Percentiles rank a stretch among this genome's conserved stretches.
These are phyloP conservation scores for Tinamus guttatus DNA, from an alignment of 2,113 vertebrate genomes.

Conservation along the genomic window DNA sequence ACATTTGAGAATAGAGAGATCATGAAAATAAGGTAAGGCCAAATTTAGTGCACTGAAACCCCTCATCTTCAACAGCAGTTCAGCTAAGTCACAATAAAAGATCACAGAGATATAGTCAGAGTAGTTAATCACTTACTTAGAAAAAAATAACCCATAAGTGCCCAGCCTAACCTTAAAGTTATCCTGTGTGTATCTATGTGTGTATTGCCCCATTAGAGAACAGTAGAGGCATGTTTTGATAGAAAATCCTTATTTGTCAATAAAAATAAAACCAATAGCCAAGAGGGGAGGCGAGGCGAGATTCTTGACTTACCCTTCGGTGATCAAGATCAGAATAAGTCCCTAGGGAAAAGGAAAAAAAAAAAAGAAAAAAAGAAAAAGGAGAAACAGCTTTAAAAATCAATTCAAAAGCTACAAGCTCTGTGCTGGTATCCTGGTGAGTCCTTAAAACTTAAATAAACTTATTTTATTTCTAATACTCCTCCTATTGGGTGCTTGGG, in stretches of 20 bases:
- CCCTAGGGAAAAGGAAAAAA: neutral
- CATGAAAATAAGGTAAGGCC: neutral
- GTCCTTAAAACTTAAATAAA: too few species aligned
- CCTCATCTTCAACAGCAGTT: neutral
- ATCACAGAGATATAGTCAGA: neutral
- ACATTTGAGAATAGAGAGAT: neutral
- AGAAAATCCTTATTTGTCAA: neutral
- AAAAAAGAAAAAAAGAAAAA: too few species aligned
- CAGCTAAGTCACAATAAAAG: neutral
- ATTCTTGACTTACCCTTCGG: neutral
- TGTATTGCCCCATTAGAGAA: neutral
- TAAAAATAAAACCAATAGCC: neutral
- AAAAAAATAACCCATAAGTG: neutral
- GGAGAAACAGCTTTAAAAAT: too few species aligned
- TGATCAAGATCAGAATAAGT: neutral
- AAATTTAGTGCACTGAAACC: neutral
- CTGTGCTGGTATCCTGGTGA: too few species aligned
- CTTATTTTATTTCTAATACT: too few species aligned
- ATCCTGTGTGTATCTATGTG: neutral
- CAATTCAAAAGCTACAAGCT: too few species aligned
- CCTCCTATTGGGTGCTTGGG: neutral
- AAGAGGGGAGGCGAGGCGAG: fast-evolving
- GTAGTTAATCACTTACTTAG: neutral
- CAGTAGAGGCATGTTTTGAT: neutral
- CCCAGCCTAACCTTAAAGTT: neutral